Conservation (phyloP, 2,113 vertebrate genomes). For the Stictonetta naevosa region DNA sequence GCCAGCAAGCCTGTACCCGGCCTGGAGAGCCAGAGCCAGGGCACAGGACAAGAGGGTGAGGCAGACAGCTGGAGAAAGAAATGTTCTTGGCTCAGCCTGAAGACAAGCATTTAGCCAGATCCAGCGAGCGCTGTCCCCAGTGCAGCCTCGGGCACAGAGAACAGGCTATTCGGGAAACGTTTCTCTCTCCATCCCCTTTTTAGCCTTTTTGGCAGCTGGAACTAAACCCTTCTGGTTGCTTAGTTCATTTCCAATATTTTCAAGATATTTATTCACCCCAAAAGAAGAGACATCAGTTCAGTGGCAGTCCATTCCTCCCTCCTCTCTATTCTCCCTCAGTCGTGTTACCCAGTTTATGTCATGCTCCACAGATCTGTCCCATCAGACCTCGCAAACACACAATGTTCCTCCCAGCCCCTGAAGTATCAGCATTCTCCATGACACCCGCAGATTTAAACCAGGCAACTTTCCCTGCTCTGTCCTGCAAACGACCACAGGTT, state of each 20-base stretch:
- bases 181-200: neutral
- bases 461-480: neutral
- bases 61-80: neutral
- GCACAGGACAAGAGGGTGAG: neutral
- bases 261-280: neutral
- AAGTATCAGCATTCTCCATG: neutral
- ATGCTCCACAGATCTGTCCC: neutral
- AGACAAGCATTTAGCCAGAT: neutral
- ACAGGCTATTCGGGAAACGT: neutral
- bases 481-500: neutral
- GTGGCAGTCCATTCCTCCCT: neutral
- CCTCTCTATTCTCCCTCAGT: neutral
- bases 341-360: neutral
- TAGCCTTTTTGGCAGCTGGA: neutral
- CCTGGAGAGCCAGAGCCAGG: neutral
- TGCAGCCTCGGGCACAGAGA: neutral
- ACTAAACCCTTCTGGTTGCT: neutral
- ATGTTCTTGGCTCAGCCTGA: neutral
- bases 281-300: accelerated
- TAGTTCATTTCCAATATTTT: neutral
- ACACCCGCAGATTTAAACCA: neutral
- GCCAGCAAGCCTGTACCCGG: neutral
- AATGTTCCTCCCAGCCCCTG: accelerated
- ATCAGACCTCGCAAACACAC: neutral
- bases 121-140: accelerated